A percentile compares a stretch with the other conserved stretches of the same genome.
These are phyloP conservation scores for Priapulus caudatus DNA, from an alignment of 2,888 invertebrate genomes.

Conservation along the genomic window DNA sequence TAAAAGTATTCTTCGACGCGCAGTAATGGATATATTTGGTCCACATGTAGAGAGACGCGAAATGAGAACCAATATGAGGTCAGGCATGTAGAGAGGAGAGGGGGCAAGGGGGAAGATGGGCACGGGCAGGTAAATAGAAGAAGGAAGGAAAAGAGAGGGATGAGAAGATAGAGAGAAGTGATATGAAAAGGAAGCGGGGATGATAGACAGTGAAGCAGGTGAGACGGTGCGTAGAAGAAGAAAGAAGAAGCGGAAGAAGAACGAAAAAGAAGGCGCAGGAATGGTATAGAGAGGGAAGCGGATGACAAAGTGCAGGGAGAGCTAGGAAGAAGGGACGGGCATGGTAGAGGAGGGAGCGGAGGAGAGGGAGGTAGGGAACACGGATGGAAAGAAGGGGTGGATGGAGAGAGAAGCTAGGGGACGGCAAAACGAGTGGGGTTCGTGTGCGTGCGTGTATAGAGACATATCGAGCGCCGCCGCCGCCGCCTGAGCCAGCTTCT, in stretches of 20 bases:
- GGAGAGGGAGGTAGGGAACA: slow-evolving; percentile 10
- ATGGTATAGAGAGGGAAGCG: slow-evolving; percentile 14
- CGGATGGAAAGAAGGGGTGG: neutral
- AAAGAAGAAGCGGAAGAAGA: slow-evolving; percentile 9
- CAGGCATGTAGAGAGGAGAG: slow-evolving; percentile 14
- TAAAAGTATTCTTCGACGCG: too few relatives aligned
- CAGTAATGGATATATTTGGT: too few relatives aligned
- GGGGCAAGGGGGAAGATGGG: slow-evolving; percentile 15
- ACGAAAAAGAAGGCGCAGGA: slow-evolving; percentile 11
- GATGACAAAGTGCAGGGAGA: neutral
- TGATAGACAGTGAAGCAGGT: slow-evolving; percentile 8
- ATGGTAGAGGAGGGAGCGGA: slow-evolving; percentile 14
- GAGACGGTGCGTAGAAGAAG: slow-evolving; percentile 12
- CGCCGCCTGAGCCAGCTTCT: too few relatives aligned
- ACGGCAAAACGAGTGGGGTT: too few relatives aligned
- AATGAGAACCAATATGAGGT: slow-evolving; percentile 6
- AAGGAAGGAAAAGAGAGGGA: slow-evolving; percentile 16
- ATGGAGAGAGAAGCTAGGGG: too few relatives aligned
- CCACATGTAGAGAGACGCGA: slow-evolving; percentile 6
- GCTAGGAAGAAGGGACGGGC: slow-evolving; percentile 11
- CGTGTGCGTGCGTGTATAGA: too few relatives aligned
- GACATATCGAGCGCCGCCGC: too few relatives aligned
- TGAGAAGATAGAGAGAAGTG: slow-evolving; percentile 18
- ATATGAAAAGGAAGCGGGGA: slow-evolving; percentile 13
- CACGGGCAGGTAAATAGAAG: slow-evolving; percentile 15